Evolutionary conservation across 2,113 vertebrate genomes (phyloP), one percentile per base, ranked within the genome.

Genomic region (Istiophorus platypterus): DNA sequence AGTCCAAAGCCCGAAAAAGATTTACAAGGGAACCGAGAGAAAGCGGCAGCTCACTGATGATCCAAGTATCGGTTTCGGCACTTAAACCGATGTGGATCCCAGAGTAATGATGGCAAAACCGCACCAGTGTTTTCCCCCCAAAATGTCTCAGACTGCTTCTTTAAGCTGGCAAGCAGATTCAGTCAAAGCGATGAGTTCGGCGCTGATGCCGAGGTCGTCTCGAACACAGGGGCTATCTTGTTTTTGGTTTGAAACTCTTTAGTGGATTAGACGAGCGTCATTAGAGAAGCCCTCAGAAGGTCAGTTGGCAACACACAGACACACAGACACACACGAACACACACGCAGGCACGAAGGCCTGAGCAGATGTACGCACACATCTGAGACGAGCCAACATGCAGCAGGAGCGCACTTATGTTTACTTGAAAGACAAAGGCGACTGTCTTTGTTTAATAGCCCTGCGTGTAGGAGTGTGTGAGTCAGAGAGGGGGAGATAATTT

Each of bases 391-490:
- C 81, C 84, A 86, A 83, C 29, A 18, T 65, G 84, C 62, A 83
- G 74, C 27, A 70, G 57, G 57, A 79, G 73, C 64, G 63, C 37
- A 87, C 66, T 81, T 85, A 78, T 76, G 82, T 87, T 85, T 81
- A 85, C 85, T 76, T 83, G 76, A 81, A 75, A 91, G 59, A 91
- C 88, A 91, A 89, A 86, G 81, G 73, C 62, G 17, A 69, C 73
- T 87, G 89, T 88, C 84, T 85, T 84, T 81, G 68, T 84, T 80
- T 84, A 88, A 89, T 57, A 76, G 57, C 34, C 58, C 39, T 10
- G 20, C 47, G 11, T 51, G 49, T 58, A n/a, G 42, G 73, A 67
- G 26, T 12, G 58, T 49, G 56, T 59, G 87, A 81, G 80, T 81
- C 73, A 82, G 66, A 61, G 14, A 20, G 27, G 49, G 68, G 57